These are phyloP conservation scores for Copidosoma aretas DNA, from an alignment of 2,888 invertebrate genomes.

Conservation along the genomic window DNA sequence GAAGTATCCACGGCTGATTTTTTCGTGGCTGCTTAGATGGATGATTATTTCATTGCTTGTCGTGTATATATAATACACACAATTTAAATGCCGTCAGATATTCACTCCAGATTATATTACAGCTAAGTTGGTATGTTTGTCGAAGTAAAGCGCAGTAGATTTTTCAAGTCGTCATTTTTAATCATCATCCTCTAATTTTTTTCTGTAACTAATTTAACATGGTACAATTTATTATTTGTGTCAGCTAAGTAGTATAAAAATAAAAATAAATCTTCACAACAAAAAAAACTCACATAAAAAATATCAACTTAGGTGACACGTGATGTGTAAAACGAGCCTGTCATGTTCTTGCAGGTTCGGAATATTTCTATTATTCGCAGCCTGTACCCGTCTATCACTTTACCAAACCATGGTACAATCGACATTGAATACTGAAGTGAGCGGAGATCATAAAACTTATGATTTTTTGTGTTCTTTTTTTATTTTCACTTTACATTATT, in stretches of 20 bases:
- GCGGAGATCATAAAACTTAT: conserved; percentile 36
- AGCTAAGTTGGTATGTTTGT: too few species aligned
- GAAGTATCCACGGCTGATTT: background rate
- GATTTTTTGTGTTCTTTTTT: conserved; percentile 16
- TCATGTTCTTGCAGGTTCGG: conserved; percentile 57
- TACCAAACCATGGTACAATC: conserved; percentile 62
- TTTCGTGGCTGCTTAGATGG: background rate
- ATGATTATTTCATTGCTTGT: conserved; percentile 13
- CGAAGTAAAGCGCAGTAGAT: too few species aligned
- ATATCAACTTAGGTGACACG: too few species aligned
- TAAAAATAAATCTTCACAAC: too few species aligned
- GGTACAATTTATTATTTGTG: too few species aligned
- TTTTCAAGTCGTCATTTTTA: too few species aligned
- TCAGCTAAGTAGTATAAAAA: background rate
- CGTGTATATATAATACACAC: background rate
- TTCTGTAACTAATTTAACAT: too few species aligned
- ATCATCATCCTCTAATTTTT: too few species aligned
- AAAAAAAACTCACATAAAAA: too few species aligned
- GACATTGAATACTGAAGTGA: conserved; percentile 53
- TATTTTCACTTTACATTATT: conserved; percentile 21
- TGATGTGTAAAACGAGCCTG: conserved; percentile 28
- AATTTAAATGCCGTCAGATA: too few species aligned
- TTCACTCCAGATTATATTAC: too few species aligned
- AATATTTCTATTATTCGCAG: conserved; percentile 62
- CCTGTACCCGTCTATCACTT: conserved; percentile 61